phyloP scores from a whole-genome alignment of 2,797 vertebrate genomes.

The Helarctos malayanus region DNA sequence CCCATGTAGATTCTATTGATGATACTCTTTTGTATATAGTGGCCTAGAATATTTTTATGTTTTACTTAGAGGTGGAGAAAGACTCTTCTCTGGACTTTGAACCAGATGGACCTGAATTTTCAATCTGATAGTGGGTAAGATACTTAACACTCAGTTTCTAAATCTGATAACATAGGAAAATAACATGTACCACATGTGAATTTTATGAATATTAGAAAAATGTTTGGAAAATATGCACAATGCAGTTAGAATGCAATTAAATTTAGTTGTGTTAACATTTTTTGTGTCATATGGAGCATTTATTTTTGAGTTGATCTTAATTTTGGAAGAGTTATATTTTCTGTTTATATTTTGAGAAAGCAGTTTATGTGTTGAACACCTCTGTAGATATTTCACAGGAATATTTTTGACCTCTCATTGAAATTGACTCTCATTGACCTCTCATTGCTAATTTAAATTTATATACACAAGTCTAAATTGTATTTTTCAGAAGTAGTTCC shows the following conservation, averaged over 20 bases:
- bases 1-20: not conserved
- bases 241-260: not conserved
- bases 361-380: constrained; percentile 39
- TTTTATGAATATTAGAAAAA: constrained; percentile 34
- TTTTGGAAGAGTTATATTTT: constrained; percentile 16
- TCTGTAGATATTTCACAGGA: constrained; percentile 32
- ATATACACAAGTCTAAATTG: not conserved
- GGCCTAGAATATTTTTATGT: not conserved
- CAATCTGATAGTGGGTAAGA: not conserved
- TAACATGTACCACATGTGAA: not conserved
- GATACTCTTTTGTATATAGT: not conserved
- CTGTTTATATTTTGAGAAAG: not conserved
- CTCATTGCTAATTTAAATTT: constrained; percentile 13
- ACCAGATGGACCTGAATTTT: not conserved
- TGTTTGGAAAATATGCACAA: not conserved
- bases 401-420: not conserved
- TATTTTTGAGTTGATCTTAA: constrained; percentile 40
- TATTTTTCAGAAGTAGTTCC: constrained; percentile 23
- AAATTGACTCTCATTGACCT: not conserved
- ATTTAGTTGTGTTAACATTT: constrained; percentile 2
- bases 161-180: not conserved
- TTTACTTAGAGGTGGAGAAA: not conserved
- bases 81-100: not conserved
- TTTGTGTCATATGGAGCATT: not conserved
- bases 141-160: not conserved